Conservation (phyloP, 2,797 vertebrate genomes). For the Gila robusta region DNA sequence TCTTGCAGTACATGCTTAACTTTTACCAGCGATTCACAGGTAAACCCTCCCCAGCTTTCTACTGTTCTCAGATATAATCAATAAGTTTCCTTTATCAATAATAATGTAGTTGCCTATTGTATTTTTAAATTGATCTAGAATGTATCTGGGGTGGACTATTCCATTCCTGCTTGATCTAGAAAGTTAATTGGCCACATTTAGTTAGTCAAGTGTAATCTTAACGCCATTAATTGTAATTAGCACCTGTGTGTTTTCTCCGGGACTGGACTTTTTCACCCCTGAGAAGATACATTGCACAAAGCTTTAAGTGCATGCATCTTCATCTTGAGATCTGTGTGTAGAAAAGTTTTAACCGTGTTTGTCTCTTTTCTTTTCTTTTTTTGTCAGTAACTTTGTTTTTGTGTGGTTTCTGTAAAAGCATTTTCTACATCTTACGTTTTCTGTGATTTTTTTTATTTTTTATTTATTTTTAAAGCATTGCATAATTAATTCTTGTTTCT, state of each 20-base stretch:
- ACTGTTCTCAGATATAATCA: slow-evolving; percentile 63
- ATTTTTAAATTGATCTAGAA: slow-evolving; percentile 43
- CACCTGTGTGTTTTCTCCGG: slow-evolving; percentile 2
- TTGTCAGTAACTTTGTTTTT: slow-evolving; percentile 22
- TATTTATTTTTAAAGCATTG: neutral
- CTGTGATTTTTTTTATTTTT: neutral
- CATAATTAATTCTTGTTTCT: slow-evolving; percentile 20
- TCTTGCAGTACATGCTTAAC: slow-evolving; percentile 75
- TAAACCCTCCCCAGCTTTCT: slow-evolving; percentile 79
- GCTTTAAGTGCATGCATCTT: slow-evolving; percentile 59
- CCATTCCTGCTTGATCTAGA: slow-evolving; percentile 53
- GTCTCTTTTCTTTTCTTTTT: slow-evolving; percentile 19
- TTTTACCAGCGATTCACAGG: slow-evolving; percentile 80
- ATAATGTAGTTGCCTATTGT: slow-evolving; percentile 43
- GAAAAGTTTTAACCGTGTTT: slow-evolving; percentile 36
- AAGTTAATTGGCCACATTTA: slow-evolving; percentile 10
- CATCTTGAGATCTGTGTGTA: slow-evolving; percentile 35
- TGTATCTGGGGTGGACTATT: slow-evolving; percentile 65
- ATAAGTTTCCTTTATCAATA: slow-evolving; percentile 65
- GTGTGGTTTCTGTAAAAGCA: slow-evolving; percentile 20
- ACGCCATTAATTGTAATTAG: slow-evolving; percentile 10
- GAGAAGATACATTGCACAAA: slow-evolving; percentile 62
- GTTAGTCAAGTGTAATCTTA: neutral
- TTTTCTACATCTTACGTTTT: slow-evolving; percentile 21
- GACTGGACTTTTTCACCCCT: slow-evolving; percentile 64